Conservation (phyloP, 2,888 invertebrate species). For the Ellobium chinense region DNA sequence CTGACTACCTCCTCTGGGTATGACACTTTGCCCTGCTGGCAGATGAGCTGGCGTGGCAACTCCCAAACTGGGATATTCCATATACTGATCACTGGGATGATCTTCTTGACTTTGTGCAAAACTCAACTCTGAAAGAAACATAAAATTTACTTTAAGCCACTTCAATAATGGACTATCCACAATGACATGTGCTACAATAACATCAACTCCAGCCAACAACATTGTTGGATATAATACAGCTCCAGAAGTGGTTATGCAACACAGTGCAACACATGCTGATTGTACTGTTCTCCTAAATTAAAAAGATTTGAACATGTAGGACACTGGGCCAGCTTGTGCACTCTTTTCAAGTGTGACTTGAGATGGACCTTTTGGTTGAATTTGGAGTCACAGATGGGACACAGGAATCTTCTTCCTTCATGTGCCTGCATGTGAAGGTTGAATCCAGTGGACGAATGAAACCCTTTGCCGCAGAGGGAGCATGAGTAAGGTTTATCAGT, state of each 20-base stretch:
- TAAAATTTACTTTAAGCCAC: neutral
- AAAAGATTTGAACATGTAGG: conserved; percentile 22
- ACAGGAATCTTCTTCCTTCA: conserved; percentile 24
- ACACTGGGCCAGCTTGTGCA: conserved; percentile 39
- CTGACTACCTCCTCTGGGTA: no score
- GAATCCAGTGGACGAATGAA: conserved; percentile 21
- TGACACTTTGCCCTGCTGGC: no score
- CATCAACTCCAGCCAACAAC: no score
- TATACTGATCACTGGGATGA: conserved; percentile 13
- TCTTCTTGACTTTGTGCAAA: conserved; percentile 1
- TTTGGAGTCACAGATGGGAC: conserved; percentile 33
- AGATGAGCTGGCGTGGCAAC: no score
- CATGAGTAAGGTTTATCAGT: conserved; percentile 32
- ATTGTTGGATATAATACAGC: no score
- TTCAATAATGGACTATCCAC: no score
- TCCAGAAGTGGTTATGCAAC: no score
- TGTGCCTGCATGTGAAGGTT: conserved; percentile 39
- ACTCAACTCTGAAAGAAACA: conserved; percentile 12
- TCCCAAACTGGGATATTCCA: neutral
- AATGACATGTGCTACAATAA: no score
- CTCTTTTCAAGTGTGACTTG: conserved; percentile 33
- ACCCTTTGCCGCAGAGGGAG: conserved; percentile 38
- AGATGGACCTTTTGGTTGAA: conserved; percentile 45
- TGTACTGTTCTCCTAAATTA: conserved; percentile 16
- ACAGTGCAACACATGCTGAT: conserved; percentile 29